phyloP scores from a whole-genome alignment of 2,797 vertebrate genomes.

The Tokudaia muenninki region DNA sequence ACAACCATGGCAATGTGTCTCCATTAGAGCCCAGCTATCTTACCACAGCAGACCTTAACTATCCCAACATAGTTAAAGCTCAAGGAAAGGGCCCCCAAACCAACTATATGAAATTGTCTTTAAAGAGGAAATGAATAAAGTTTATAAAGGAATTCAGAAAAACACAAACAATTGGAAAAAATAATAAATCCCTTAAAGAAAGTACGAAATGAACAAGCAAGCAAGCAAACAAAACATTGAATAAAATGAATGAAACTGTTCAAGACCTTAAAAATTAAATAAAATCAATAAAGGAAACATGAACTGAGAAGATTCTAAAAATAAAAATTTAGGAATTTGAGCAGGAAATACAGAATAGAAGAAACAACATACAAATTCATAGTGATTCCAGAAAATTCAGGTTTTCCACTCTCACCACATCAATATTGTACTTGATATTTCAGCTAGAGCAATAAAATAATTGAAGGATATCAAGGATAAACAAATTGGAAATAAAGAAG shows the following conservation, averaged over 20 bases:
- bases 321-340: not conserved
- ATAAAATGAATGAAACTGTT: not conserved
- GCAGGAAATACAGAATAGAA: too few relatives aligned
- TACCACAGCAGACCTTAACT: not conserved
- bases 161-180: not conserved
- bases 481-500: too few relatives aligned
- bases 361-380: too few relatives aligned
- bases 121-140: not conserved
- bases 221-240: not conserved
- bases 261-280: not conserved
- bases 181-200: not conserved
- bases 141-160: not conserved
- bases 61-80: not conserved
- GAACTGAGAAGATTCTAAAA: not conserved
- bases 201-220: too few relatives aligned
- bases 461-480: too few relatives aligned
- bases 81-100: not conserved
- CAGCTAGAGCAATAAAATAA: too few relatives aligned
- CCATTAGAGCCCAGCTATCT: not conserved
- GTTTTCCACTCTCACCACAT: too few relatives aligned
- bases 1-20: not conserved
- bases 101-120: not conserved
- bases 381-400: too few relatives aligned
- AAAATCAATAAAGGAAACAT: not conserved
- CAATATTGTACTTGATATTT: too few relatives aligned